Evolutionary conservation across 2,113 vertebrate genomes (phyloP).

Genomic region (Apteryx mantelli): DNA sequence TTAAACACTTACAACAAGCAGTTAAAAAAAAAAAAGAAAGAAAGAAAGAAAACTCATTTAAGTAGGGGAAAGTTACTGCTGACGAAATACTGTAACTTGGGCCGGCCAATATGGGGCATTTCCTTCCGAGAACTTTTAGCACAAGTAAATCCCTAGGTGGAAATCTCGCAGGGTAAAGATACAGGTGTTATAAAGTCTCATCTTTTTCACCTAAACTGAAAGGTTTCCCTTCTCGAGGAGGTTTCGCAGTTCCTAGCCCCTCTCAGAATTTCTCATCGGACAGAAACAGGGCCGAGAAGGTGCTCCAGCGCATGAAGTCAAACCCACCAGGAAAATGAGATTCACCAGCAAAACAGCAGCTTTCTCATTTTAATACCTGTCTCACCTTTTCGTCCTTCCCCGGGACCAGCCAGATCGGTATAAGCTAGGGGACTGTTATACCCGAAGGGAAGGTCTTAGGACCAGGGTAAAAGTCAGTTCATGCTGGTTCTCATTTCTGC

Average conservation of each 20-base stretch:
- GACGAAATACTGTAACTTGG: not conserved
- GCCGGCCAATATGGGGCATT: not conserved
- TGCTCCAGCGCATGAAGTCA: not conserved
- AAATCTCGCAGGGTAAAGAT: not conserved
- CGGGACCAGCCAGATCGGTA: no score
- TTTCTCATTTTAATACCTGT: not conserved
- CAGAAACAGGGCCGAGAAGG: no score
- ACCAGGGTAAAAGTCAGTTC: not conserved
- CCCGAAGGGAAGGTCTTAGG: no score
- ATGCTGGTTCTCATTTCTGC: not conserved
- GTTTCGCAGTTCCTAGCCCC: not conserved
- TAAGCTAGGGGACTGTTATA: not conserved
- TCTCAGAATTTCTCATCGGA: not conserved
- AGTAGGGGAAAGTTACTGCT: not conserved
- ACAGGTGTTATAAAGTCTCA: not conserved
- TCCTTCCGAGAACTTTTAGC: not conserved
- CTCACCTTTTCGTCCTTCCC: not conserved
- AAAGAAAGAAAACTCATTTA: not conserved
- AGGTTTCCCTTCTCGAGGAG: not conserved
- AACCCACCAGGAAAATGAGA: not conserved
- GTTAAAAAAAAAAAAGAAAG: not conserved
- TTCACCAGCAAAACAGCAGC: not conserved
- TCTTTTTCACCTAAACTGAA: not conserved
- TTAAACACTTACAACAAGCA: not conserved
- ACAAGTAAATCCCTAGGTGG: not conserved